Evolutionary conservation across 2,888 invertebrate species (phyloP).

Genomic region (Synanthedon vespiformis): DNA sequence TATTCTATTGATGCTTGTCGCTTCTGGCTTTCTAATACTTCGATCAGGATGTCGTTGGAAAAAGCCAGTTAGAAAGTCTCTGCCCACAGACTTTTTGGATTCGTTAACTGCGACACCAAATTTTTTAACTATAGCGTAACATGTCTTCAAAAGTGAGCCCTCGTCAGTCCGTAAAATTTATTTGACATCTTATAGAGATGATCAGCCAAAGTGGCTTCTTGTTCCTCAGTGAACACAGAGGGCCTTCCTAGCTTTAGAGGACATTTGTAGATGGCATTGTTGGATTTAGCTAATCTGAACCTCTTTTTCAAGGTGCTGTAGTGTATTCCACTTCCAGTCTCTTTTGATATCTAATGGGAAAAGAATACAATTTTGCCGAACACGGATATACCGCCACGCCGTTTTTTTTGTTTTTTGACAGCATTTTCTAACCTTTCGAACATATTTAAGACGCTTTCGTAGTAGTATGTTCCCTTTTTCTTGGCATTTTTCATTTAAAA

Average conservation of each 20-base stretch:
- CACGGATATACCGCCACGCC: slow-evolving; percentile 6
- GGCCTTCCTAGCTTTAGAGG: slow-evolving; percentile 11
- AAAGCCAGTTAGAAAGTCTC: slow-evolving; percentile 12
- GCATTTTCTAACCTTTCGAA: slow-evolving; percentile 9
- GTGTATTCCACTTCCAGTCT: slow-evolving; percentile 5
- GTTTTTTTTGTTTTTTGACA: slow-evolving; percentile 5
- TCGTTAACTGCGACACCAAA: slow-evolving; percentile 11
- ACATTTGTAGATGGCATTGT: slow-evolving; percentile 4
- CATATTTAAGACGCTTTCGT: slow-evolving; percentile 7
- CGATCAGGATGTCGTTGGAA: too few species aligned
- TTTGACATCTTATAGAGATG: slow-evolving; percentile 13
- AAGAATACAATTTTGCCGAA: too few species aligned
- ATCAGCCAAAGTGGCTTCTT: slow-evolving; percentile 12
- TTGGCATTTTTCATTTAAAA: slow-evolving; percentile 7
- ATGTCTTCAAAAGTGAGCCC: slow-evolving; percentile 12
- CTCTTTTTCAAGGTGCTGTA: slow-evolving; percentile 4
- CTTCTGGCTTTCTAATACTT: slow-evolving; percentile 14
- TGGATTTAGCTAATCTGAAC: slow-evolving; percentile 9
- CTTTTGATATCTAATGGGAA: too few species aligned
- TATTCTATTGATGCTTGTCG: slow-evolving; percentile 9
- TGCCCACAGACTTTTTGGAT: slow-evolving; percentile 10
- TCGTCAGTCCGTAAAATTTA: slow-evolving; percentile 13
- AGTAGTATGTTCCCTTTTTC: slow-evolving; percentile 8
- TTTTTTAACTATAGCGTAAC: slow-evolving; percentile 11
- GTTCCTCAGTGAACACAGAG: slow-evolving; percentile 12